Conservation (phyloP, 2,888 invertebrate genomes). For the Rhamnusium bicolor region DNA sequence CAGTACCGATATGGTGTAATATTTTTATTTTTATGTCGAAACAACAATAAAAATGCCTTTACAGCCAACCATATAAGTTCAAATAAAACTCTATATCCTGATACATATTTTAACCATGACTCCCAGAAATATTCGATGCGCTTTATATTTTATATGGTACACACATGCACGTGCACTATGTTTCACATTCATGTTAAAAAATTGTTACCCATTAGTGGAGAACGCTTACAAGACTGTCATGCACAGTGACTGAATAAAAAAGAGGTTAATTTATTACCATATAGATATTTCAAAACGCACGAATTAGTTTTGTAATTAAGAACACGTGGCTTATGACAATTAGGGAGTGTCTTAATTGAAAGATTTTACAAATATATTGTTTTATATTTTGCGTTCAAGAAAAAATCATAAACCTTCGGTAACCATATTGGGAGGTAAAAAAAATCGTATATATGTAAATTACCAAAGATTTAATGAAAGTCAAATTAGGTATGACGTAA, state of each 20-base stretch:
- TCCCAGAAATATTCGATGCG: constrained; percentile 51
- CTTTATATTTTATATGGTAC: constrained; percentile 29
- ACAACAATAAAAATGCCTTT: constrained; percentile 60
- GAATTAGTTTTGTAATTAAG: constrained; percentile 21
- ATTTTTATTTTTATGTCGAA: constrained; percentile 60
- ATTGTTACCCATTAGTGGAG: constrained; percentile 12
- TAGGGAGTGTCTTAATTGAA: constrained; percentile 5
- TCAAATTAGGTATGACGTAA: background rate
- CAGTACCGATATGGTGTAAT: constrained; percentile 55
- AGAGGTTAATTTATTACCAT: constrained; percentile 18
- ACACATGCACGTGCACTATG: constrained; percentile 11
- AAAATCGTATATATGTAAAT: background rate
- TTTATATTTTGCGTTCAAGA: background rate
- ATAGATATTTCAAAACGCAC: constrained; percentile 15
- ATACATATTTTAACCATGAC: constrained; percentile 58
- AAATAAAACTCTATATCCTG: constrained; percentile 55
- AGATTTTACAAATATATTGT: constrained; percentile 10
- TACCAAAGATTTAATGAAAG: background rate
- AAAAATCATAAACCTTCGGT: constrained; percentile 16
- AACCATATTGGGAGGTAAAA: background rate
- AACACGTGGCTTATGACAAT: constrained; percentile 12
- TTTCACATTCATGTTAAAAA: constrained; percentile 2
- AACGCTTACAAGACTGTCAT: constrained; percentile 7
- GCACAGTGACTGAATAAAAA: background rate
- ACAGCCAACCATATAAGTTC: constrained; percentile 56